Evolutionary conservation across 2,797 vertebrate genomes (phyloP), one percentile per base, ranked within the genome.

Genomic region (Tinamus major): DNA sequence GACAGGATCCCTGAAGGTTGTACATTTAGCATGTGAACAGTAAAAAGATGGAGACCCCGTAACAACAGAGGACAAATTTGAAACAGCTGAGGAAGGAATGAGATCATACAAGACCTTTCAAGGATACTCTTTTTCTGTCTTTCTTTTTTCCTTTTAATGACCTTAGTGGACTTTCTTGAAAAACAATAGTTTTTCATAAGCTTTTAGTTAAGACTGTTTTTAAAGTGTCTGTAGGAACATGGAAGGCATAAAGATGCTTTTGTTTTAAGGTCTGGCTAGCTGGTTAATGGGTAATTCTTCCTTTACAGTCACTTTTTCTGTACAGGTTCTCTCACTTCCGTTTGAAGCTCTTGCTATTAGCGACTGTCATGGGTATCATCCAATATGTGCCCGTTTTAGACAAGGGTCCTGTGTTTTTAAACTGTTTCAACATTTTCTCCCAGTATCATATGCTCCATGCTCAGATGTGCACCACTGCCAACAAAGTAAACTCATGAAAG

Each of bases 11-110:
- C 82, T 90, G 72, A 93, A 95, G 83, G 53, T 75, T 88, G 85
- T 84, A 79, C 79, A 63, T 94, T 96, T 67, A 87, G 78, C 78
- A 76, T 88, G 88, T 78, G 93, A 93, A 85, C 33, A 81, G 76
- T 78, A 68, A 62, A 91, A 86, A 95, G 93, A 77, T 13, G 51
- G 93, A 88, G 78, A 76, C 82, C 77, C 90, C 78, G 11, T 85
- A 94, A 94, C 75, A 96, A 62, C 41, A 79, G 75, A 88, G 88
- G 90, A 93, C 78, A 97, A 95, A 97, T 96, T 83, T 80, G 90
- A 97, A 96, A 93, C 96, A 95, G 87, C 89, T 96, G 93, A 94
- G 93, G 88, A 51, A 94, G 70, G 86, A 94, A 95, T 95, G 93
- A 96, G 89, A 95, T 96, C 95, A 96, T 90, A 68, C 48, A 90